Base-by-base conservation (phyloP, 2,888 invertebrate genomes). In the Lasiommata megera region DNA sequence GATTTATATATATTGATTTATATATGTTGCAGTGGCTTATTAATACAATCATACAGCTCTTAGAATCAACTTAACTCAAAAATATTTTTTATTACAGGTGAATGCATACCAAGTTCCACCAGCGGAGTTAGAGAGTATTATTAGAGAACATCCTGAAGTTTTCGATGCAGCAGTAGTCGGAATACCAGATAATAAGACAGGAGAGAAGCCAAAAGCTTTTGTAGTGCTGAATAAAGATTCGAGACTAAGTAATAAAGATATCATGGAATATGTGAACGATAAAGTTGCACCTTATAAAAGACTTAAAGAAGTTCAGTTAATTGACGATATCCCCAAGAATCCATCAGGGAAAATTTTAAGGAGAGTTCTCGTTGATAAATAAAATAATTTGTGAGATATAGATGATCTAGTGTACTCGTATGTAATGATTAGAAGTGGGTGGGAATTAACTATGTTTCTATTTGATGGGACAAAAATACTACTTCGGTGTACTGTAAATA, bases 161-260 rank as follows among this genome's bases (percentile, higher is more conserved):
- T 78, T 90, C 9, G 98, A 98, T 70, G 96, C 95, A 0, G 97
- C 95, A 0, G 97, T 98, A 0, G 90, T 97, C 60, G 97, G 97
- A 0, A 80, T 96, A 12, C 93, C 94, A 0, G 93, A 96, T 72
- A 81, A 90, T 0, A 77, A 81, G 8, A 89, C 88, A 34, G 97
- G 97, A 5, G 96, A 97, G 81, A 91, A 93, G 8, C 97, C 97
- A 0, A 92, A 93, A 71, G 97, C 96, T 0, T 95, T 94, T 67
- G 84, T 97, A 1, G 93, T 95, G 0, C 69, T 91, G 0, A 93
- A 93, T 63, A 73, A 87, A 18, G 84, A 80, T 9, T 63, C 69
- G 3, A 79, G 79, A 23, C 72, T 92, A 0, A 88, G 80, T 0
- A 86, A 86, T 12, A 87, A 92, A 14, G 93, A 94, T 28, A 89